A percentile compares a stretch with the other conserved stretches of the same genome.
Conservation (phyloP, 2,113 vertebrate genomes). For the Pipra filicauda region DNA sequence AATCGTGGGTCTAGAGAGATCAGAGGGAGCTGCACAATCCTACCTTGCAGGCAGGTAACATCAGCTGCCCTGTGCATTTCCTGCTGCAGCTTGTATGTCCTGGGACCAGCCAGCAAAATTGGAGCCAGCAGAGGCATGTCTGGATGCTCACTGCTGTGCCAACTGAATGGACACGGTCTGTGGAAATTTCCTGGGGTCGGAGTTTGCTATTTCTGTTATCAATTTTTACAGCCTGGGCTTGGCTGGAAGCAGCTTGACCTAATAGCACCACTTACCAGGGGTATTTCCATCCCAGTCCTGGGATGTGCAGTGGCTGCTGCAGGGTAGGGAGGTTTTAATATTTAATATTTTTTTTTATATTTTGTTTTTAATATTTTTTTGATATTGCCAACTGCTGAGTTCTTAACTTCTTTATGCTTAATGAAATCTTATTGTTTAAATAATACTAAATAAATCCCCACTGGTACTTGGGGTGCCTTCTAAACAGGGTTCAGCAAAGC, state of each 20-base stretch:
- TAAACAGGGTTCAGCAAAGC: background rate
- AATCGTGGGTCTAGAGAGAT: background rate
- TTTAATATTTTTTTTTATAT: too few species aligned
- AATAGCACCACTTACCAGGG: background rate
- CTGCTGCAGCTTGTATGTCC: background rate
- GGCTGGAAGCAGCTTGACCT: background rate
- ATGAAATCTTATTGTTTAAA: background rate
- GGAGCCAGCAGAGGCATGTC: background rate
- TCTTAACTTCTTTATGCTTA: background rate
- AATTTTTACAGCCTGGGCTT: background rate
- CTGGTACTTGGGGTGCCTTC: background rate
- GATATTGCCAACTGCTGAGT: background rate
- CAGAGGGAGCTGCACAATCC: background rate
- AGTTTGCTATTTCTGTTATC: background rate
- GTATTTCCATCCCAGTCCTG: background rate
- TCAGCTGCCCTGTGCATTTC: background rate
- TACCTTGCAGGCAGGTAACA: background rate
- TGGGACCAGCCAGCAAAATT: background rate
- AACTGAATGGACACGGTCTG: fast-evolving
- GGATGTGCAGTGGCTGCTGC: background rate
- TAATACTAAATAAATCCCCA: background rate
- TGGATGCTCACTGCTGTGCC: background rate
- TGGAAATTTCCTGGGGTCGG: background rate
- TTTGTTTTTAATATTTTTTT: background rate
- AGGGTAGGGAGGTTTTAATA: background rate